These are phyloP conservation scores for Rhyacichthys aspro DNA, from an alignment of 2,797 vertebrate genomes.

Conservation along the genomic window DNA sequence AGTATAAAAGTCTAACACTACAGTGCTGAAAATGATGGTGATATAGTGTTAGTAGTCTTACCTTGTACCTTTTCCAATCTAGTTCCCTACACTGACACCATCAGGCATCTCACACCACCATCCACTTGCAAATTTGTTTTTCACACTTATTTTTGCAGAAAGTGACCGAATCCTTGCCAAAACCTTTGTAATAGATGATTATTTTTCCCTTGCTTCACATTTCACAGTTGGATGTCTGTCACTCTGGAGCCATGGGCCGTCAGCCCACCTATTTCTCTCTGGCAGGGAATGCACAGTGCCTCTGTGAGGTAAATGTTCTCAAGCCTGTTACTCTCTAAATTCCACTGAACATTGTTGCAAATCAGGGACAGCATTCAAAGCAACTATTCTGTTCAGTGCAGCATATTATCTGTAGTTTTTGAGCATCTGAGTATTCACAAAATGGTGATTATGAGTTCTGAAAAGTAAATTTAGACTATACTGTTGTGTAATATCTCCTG, in stretches of 20 bases:
- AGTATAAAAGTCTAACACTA: too few species aligned
- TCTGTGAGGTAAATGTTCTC: constrained; percentile 10
- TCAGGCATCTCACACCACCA: background rate
- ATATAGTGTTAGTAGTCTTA: background rate
- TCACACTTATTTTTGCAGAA: constrained; percentile 26
- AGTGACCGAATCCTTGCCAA: constrained; percentile 1
- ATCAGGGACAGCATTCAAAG: too few species aligned
- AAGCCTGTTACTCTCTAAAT: background rate
- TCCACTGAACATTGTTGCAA: too few species aligned
- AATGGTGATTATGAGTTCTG: too few species aligned
- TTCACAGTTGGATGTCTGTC: constrained; percentile 32
- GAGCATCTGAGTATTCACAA: too few species aligned
- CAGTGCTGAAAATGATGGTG: background rate
- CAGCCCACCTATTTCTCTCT: constrained; percentile 18
- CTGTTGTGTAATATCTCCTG: too few species aligned
- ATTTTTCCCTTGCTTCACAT: constrained; percentile 7
- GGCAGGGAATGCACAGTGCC: constrained; percentile 13
- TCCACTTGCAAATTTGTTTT: constrained; percentile 32
- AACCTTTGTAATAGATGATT: background rate
- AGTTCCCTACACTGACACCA: background rate
- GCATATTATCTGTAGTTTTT: too few species aligned
- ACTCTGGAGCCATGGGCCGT: constrained; percentile 20
- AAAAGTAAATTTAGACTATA: too few species aligned
- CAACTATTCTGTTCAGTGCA: too few species aligned
- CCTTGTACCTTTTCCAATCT: background rate